Evolutionary conservation across 2,113 vertebrate genomes (phyloP).

Genomic region (Lipophrys pholis): DNA sequence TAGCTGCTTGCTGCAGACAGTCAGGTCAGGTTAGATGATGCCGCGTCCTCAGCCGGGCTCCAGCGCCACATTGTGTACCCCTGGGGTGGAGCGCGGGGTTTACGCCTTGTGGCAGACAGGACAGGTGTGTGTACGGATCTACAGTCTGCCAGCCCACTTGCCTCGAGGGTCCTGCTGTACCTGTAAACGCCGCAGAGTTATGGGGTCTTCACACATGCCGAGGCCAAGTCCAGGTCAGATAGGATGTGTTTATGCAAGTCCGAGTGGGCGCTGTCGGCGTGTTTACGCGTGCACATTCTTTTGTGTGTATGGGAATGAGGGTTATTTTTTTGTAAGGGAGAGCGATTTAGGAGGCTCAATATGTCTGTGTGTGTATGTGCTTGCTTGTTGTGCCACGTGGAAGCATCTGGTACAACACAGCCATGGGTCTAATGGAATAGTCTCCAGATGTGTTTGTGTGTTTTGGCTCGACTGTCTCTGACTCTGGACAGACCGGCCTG

Average conservation of each 20-base stretch:
- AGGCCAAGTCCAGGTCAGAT: slow-evolving; percentile 67
- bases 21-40: slow-evolving; percentile 33
- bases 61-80: slow-evolving; percentile 41
- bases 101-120: slow-evolving; percentile 61
- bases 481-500: slow-evolving; percentile 27
- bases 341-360: slow-evolving; percentile 3
- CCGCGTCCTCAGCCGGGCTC: slow-evolving; percentile 24
- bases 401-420: slow-evolving; percentile 72
- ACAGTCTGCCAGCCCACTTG: slow-evolving; percentile 52
- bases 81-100: slow-evolving; percentile 50
- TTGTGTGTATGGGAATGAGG: slow-evolving; percentile 13
- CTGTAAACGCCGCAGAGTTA: slow-evolving; percentile 73
- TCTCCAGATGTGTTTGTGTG: slow-evolving; percentile 79
- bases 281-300: slow-evolving; percentile 20
- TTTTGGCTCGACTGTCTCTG: slow-evolving; percentile 56
- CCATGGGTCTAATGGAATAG: slow-evolving; percentile 58
- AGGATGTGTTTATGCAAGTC: slow-evolving; percentile 51
- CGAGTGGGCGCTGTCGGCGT: slow-evolving; percentile 7
- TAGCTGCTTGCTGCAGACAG: slow-evolving; percentile 27
- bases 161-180: slow-evolving; percentile 60
- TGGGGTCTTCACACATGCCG: slow-evolving; percentile 56
- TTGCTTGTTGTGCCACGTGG: slow-evolving; percentile 66
- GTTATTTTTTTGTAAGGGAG: slow-evolving; percentile 7
- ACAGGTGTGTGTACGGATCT: slow-evolving; percentile 69
- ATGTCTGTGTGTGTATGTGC: slow-evolving; percentile 24